Base-by-base conservation (phyloP, 2,797 vertebrate species). In the Mionectes olivaceus region DNA sequence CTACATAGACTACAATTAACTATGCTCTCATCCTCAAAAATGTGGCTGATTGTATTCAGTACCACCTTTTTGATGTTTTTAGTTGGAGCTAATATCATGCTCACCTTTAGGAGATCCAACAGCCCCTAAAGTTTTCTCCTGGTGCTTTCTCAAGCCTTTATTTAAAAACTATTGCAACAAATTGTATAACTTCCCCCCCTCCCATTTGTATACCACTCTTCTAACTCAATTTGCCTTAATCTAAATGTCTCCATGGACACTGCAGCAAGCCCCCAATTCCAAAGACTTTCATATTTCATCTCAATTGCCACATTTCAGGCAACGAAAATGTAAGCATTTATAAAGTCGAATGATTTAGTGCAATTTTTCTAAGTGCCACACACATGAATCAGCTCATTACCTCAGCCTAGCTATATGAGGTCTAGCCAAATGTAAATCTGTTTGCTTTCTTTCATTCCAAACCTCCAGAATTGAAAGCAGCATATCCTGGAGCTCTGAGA, bases 351-450 rank as follows among this genome's bases (percentile, higher is more conserved):
- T 49, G 76, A 88, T 74, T 87, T 85, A 85, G 68, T 64, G 60
- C 68, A 90, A 83, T 95, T 80, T 82, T 91, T 95, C 35, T 80
- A 90, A 92, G 89, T 81, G 61, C 61, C 3, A 1, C 49, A 49
- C 67, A 82, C 70, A 74, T 70, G 65, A 89, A 84, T 87, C 68
- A 95, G 52, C 73, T 91, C 75, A 83, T 89, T 92, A 89, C 56
- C 65, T 89, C 88, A 89, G 77, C 60, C 49, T 50, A 73, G 46
- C 56, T 81, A 11, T 43, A 65, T 6, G 25, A 88, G 59, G 52
- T 56, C 63, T 44, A 61, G 65, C 69, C 85, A 94, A 93, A 86
- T 8, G 13, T 50, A 86, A 85, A 90, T 83, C 80, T 87, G 50
- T 30, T 82, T 76, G n/a, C 59, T 84, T 81, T 35, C 59, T 56